Evolutionary conservation across 2,888 invertebrate genomes (phyloP), one percentile per base, ranked within the genome.

Genomic region (Callinectes sapidus): DNA sequence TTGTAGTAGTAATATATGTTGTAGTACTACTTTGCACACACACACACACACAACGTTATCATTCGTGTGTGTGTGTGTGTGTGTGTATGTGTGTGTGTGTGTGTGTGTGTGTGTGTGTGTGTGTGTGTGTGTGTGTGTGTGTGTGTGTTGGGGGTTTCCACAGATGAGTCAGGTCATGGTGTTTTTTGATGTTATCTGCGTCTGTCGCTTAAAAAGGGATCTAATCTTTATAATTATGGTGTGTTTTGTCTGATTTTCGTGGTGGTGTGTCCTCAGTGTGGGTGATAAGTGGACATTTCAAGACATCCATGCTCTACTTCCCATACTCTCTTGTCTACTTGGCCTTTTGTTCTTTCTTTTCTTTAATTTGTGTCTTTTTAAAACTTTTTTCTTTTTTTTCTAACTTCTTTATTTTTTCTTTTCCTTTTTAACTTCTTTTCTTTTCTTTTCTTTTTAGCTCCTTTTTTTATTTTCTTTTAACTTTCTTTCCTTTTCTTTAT

Each of bases 61-160:
- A 35, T 81, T 18, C 35, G 35, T 81, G 14, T 87, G 23, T 39
- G 35, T 35, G 14, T 89, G 35, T 55, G 48, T 48, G n/a, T 55
- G 18, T 89, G 32, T 89, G 89, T 48, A 13, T 88, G 14, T 88
- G 89, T 48, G 28, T 88, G 14, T 88, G 35, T 81, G 14, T 87
- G 23, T 39, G 35, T 35, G 14, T 89, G 35, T 55, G 48, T 48
- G n/a, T 55, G 18, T 89, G 32, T 89, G 89, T 48, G 28, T 88
- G 14, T 88, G n/a, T n/a, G n/a, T n/a, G n/a, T n/a, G n/a, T n/a
- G 13, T 88, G 28, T 88, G 54, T 87, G 42, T 23, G n/a, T 71
- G n/a, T 77, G 32, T 77, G 32, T 77, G 77, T 77, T 77, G 77
- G 5, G 77, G 13, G 23, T n/a, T 71, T 16, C 23, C 3, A 23